Evolutionary conservation across 2,888 invertebrate species (phyloP), one percentile per base, ranked within the genome.

Genomic region (Tinea semifulvella): DNA sequence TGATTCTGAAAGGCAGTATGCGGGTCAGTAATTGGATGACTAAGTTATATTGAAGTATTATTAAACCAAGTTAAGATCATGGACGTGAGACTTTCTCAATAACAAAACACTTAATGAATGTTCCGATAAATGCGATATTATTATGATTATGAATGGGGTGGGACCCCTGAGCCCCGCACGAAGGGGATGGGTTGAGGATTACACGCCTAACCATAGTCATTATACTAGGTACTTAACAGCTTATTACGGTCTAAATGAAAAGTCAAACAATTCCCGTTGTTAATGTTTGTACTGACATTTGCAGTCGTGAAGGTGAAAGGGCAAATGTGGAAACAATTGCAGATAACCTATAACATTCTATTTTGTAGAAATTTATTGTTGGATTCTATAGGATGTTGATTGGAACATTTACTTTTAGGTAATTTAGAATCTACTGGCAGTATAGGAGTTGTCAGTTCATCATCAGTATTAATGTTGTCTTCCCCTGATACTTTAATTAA

Each of bases 21-120:
- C 74, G 76, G 75, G 75, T 52, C 48, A 43, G 56, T 68, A 72
- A 75, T 73, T 71, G 66, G 58, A 60, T 58, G 59, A 61, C 63
- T 64, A 66, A 73, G 61, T 62, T 59, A 64, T 63, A 67, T 67
- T 61, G 67, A 67, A 61, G 57, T 26, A 16, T 47, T 54, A 53
- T 51, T 51, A 56, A 57, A 55, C 53, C 50, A 53, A 53, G 46
- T 42, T 52, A 47, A 53, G 54, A 48, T 53, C 49, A n/a, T n/a
- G n/a, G n/a, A n/a, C n/a, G 52, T 54, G 50, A 50, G 54, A 53
- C 56, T 56, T 60, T 59, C 57, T 56, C 55, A 55, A 48, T 55
- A 53, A 57, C 51, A 56, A 52, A 42, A 43, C 25, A 28, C 31
- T 18, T 14, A 31, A 43, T 50, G 49, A 56, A 51, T 26, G 38